Evolutionary conservation across 1,140 invertebrate species (phyloP).

Genomic region (Drosophila grimshawi): DNA sequence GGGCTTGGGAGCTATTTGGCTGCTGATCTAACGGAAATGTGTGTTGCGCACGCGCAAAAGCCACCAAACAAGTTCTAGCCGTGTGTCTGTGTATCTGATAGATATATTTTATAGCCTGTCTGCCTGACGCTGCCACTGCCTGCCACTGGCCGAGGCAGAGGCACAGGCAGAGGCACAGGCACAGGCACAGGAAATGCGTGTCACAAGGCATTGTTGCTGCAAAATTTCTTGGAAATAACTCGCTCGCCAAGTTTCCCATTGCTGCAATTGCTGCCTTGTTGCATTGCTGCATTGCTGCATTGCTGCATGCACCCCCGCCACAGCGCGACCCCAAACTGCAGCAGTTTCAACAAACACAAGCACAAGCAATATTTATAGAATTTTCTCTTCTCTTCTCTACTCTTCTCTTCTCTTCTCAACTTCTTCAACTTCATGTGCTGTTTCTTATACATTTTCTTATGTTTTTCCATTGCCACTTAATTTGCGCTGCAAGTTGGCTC

Average conservation of each 20-base stretch:
- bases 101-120: conserved; percentile 20
- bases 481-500: conserved; percentile 15
- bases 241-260: conserved; percentile 46
- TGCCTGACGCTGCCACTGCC: conserved; percentile 3
- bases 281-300: background rate
- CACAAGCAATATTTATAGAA: conserved; percentile 45
- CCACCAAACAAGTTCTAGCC: conserved; percentile 40
- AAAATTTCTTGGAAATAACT: conserved; percentile 43
- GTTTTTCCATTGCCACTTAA: conserved; percentile 13
- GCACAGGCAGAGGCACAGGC: background rate
- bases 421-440: background rate
- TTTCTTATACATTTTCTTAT: background rate
- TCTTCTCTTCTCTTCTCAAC: background rate
- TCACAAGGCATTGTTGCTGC: conserved; percentile 33
- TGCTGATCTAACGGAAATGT: conserved; percentile 48
- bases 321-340: conserved; percentile 2
- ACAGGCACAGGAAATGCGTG: conserved; percentile 42
- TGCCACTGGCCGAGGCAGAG: background rate
- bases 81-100: conserved; percentile 10
- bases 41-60: conserved; percentile 55
- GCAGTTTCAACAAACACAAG: conserved; percentile 2
- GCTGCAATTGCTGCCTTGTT: conserved; percentile 14
- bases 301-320: background rate
- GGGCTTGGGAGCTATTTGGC: background rate
- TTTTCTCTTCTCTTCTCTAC: conserved; percentile 20